A percentile compares a stretch with the other conserved stretches of the same genome.
These are phyloP conservation scores for Phlogophora meticulosa DNA, from an alignment of 2,888 invertebrate genomes.

Conservation along the genomic window DNA sequence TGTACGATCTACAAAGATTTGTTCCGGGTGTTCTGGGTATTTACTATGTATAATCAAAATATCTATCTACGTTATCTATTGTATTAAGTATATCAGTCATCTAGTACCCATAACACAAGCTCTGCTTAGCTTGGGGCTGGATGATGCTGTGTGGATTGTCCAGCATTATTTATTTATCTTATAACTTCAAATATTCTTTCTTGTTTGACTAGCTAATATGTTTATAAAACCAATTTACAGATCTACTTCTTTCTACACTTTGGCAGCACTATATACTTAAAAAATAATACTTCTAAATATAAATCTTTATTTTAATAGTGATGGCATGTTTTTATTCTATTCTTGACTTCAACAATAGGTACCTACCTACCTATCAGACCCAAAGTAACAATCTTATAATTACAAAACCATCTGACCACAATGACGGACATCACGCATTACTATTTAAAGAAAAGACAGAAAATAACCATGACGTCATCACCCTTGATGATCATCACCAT, in stretches of 20 bases:
- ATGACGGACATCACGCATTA: constrained; percentile 22
- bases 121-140: too few species aligned
- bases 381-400: constrained; percentile 34
- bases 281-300: constrained; percentile 13
- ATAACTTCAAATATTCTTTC: too few species aligned
- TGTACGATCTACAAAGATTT: too few species aligned
- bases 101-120: too few species aligned
- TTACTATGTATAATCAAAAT: too few species aligned
- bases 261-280: background rate
- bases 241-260: background rate
- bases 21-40: too few species aligned
- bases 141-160: too few species aligned
- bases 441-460: constrained; percentile 32
- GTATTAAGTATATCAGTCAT: too few species aligned
- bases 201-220: too few species aligned
- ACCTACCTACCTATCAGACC: background rate
- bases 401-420: constrained; percentile 28
- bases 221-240: too few species aligned
- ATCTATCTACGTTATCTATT: too few species aligned
- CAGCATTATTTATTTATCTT: too few species aligned
- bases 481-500: constrained; percentile 33
- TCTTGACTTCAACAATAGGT: background rate
- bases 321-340: constrained; percentile 22
- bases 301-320: constrained; percentile 10
- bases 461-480: constrained; percentile 50